Evolutionary conservation across 2,113 vertebrate genomes (phyloP).

Genomic region (Pristiophorus japonicus): DNA sequence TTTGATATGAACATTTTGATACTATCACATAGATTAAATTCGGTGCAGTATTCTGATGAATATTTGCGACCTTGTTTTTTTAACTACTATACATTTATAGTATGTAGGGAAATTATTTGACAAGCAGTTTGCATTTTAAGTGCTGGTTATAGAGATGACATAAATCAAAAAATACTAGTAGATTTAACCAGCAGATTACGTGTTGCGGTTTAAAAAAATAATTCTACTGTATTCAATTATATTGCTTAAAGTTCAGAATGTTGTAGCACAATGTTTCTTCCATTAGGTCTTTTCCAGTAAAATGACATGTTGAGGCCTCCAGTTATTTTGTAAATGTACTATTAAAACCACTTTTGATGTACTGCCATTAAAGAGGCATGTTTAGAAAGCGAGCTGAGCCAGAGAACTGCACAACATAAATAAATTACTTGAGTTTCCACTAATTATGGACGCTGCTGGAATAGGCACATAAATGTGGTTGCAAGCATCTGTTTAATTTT

Average conservation of each 20-base stretch:
- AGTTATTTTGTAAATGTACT: neutral
- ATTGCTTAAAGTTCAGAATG: neutral
- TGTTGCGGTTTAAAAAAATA: neutral
- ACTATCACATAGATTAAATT: neutral
- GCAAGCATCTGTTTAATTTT: constrained; percentile 75
- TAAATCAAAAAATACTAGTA: neutral
- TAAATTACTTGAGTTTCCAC: constrained; percentile 49
- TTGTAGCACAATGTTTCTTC: neutral
- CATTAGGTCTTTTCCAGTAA: neutral
- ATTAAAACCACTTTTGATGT: constrained; percentile 17
- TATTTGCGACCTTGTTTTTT: neutral
- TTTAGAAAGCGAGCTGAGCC: neutral
- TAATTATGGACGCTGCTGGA: constrained; percentile 76
- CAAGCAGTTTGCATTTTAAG: neutral
- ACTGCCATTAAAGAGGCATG: neutral
- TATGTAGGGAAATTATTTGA: neutral
- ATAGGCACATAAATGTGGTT: constrained; percentile 68
- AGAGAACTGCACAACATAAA: constrained; percentile 12
- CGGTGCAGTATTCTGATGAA: neutral
- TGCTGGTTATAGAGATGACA: neutral
- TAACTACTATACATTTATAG: neutral
- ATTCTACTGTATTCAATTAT: neutral
- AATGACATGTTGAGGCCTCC: neutral
- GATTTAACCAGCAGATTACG: neutral
- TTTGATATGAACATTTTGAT: neutral